A percentile compares a stretch with the other conserved stretches of the same genome.
Evolutionary conservation across 2,113 vertebrate genomes (phyloP).

Genomic region (Sinocyclocheilus grahami): DNA sequence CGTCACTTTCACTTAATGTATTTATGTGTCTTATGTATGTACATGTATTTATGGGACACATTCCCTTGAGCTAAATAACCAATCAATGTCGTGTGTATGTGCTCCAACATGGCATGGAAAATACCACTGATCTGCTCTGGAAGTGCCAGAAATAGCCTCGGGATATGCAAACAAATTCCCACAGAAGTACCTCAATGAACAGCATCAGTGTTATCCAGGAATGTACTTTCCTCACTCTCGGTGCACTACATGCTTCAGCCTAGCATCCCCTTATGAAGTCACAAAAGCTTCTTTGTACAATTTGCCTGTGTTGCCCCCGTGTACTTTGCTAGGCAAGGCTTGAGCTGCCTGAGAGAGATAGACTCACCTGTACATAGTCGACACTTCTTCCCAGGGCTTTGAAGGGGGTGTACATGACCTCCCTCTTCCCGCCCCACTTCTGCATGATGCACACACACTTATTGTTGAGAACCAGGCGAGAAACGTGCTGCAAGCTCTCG

Average conservation of each 20-base stretch:
- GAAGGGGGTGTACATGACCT: slow-evolving; percentile 99
- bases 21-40: slow-evolving; percentile 5
- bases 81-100: neutral
- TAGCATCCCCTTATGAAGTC: slow-evolving; percentile 34
- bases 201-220: slow-evolving; percentile 41
- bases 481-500: slow-evolving; percentile 87
- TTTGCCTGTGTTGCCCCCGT: slow-evolving; percentile 14
- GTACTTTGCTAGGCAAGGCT: slow-evolving; percentile 32
- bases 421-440: slow-evolving; percentile 98
- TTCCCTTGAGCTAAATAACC: neutral
- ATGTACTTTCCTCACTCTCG: slow-evolving; percentile 52
- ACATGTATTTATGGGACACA: neutral
- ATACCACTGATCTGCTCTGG: slow-evolving; percentile 8
- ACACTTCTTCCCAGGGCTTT: slow-evolving; percentile 96
- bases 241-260: slow-evolving; percentile 36
- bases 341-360: slow-evolving; percentile 15
- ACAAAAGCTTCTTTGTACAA: slow-evolving; percentile 51
- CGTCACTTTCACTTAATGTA: no score
- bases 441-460: slow-evolving; percentile 99
- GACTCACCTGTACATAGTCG: slow-evolving; percentile 96
- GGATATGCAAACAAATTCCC: slow-evolving; percentile 14
- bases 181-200: slow-evolving; percentile 44
- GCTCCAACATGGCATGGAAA: slow-evolving; percentile 6
- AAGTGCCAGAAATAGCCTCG: slow-evolving; percentile 3
- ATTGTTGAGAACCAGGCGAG: slow-evolving; percentile 87